phyloP scores from a whole-genome alignment of 2,888 invertebrate genomes.

The Mythimna ferrago region DNA sequence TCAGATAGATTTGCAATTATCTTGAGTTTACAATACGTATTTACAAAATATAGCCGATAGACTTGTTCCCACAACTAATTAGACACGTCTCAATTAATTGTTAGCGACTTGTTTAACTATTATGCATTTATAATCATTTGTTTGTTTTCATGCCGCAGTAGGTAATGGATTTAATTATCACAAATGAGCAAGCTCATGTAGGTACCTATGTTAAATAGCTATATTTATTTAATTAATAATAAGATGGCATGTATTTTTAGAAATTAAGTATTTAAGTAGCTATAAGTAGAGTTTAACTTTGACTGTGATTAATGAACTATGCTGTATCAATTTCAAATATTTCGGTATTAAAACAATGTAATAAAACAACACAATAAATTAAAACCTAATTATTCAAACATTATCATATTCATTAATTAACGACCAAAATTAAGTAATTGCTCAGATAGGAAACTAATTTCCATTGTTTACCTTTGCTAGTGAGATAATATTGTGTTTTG shows the following conservation, averaged over 20 bases:
- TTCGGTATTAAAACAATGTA: neutral
- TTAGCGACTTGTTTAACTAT: slow-evolving; percentile 36
- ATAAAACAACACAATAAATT: slow-evolving; percentile 29
- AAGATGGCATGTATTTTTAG: neutral
- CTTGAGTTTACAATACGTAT: slow-evolving; percentile 27
- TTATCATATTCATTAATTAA: slow-evolving; percentile 51
- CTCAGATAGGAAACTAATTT: slow-evolving; percentile 46
- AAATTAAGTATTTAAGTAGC: neutral
- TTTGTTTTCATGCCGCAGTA: slow-evolving; percentile 22
- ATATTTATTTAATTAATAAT: slow-evolving; percentile 1
- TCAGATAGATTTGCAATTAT: neutral
- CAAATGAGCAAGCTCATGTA: slow-evolving; percentile 13
- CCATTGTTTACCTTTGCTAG: slow-evolving; percentile 49
- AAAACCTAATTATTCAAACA: slow-evolving; percentile 17
- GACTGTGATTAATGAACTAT: slow-evolving; percentile 39
- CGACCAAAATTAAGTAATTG: slow-evolving; percentile 45
- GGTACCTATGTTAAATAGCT: neutral
- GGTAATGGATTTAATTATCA: slow-evolving; percentile 30
- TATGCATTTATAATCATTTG: slow-evolving; percentile 30
- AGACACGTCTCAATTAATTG: slow-evolving; percentile 41
- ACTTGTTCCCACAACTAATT: slow-evolving; percentile 50
- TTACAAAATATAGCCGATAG: slow-evolving; percentile 36
- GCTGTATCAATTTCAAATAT: slow-evolving; percentile 21
- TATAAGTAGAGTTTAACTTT: slow-evolving; percentile 1
- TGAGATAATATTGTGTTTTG: slow-evolving; percentile 50